These are phyloP conservation scores for Bostrychus sinensis DNA, from an alignment of 2,113 vertebrate species.

Conservation along the genomic window DNA sequence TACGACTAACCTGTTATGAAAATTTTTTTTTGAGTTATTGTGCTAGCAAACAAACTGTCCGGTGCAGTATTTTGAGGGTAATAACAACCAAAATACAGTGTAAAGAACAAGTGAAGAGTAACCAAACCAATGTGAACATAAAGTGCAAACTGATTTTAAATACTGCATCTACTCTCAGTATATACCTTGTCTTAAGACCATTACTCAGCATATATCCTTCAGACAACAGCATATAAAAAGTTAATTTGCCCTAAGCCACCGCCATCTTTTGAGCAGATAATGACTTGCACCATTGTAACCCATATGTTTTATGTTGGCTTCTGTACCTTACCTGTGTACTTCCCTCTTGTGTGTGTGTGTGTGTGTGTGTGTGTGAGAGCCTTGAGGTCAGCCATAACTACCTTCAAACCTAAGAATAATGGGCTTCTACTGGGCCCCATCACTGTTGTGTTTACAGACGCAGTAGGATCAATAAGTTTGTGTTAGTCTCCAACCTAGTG, in stretches of 20 bases:
- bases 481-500: constrained; percentile 20
- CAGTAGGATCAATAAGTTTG: constrained; percentile 32
- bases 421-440: constrained; percentile 20
- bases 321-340: not conserved
- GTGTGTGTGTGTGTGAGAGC: not conserved
- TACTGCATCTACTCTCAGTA: no score
- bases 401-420: constrained; percentile 43
- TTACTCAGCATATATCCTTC: no score
- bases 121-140: no score
- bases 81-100: not conserved
- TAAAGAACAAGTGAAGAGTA: not conserved
- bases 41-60: no score
- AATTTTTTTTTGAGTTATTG: no score
- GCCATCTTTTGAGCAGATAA: not conserved
- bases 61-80: no score
- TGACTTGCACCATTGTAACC: not conserved
- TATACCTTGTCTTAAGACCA: no score
- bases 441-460: constrained; percentile 35
- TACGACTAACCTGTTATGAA: no score
- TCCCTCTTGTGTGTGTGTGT: no score
- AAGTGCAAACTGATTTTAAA: no score
- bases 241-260: not conserved
- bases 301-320: not conserved
- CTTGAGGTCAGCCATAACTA: constrained; percentile 28
- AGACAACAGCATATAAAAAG: not conserved